Percentiles rank a stretch among this genome's conserved stretches.
Evolutionary conservation across 2,113 vertebrate genomes (phyloP).

Genomic region (Neolamprologus ventralis): DNA sequence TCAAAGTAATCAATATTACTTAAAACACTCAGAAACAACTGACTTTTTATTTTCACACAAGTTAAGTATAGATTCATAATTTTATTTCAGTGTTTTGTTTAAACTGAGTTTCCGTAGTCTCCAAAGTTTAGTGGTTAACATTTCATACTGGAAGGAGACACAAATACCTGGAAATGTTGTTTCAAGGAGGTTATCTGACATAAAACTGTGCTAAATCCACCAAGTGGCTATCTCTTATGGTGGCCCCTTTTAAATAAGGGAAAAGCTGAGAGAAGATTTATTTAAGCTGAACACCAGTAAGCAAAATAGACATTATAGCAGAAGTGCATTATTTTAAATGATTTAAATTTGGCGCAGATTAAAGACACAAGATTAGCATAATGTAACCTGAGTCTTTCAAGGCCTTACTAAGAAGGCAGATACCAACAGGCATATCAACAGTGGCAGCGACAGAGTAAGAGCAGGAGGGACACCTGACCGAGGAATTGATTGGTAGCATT

Average conservation of each 20-base stretch:
- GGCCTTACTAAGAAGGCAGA: not conserved
- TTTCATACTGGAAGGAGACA: not conserved
- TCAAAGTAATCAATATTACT: not conserved
- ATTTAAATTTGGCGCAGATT: not conserved
- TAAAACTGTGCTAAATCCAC: not conserved
- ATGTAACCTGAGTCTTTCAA: not conserved
- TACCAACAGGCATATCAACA: conserved; percentile 50
- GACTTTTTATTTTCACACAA: not conserved
- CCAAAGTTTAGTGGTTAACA: not conserved
- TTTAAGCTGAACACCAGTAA: not conserved
- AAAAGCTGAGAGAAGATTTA: not conserved
- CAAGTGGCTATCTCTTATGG: not conserved
- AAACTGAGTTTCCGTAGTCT: not conserved
- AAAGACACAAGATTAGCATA: not conserved
- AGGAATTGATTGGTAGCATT: conserved; percentile 49
- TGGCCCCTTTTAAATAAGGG: not conserved
- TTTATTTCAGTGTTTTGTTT: not conserved
- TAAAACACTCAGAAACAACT: not conserved
- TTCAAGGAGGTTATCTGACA: not conserved
- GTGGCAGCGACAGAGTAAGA: conserved; percentile 3
- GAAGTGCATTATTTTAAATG: not conserved
- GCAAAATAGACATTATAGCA: not conserved
- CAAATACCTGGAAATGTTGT: not conserved
- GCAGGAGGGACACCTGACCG: conserved; percentile 1
- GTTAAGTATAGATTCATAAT: not conserved